A percentile compares a stretch with the other conserved stretches of the same genome.
Evolutionary conservation across 1,140 invertebrate species (phyloP).

Genomic region (Monochamus saltuarius): DNA sequence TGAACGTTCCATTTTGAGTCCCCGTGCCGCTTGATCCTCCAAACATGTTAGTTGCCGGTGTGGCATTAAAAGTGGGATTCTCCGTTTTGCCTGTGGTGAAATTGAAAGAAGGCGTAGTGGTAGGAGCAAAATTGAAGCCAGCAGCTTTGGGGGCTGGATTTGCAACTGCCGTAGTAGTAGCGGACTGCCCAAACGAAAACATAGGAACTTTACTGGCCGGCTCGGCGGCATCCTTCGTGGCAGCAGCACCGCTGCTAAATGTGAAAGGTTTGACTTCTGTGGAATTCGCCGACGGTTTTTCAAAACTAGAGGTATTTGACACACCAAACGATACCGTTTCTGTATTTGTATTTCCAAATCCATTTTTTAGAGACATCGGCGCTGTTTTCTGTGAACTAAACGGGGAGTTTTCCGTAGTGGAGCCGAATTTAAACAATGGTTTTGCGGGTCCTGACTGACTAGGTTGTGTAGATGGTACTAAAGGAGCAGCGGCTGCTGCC

Average conservation of each 20-base stretch:
- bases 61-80: not conserved
- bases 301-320: not conserved
- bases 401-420: too few relatives aligned
- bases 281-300: slow-evolving; percentile 14
- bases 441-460: too few relatives aligned
- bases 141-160: not conserved
- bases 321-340: too few relatives aligned
- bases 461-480: too few relatives aligned
- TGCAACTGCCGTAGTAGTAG: not conserved
- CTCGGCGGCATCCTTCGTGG: slow-evolving; percentile 3
- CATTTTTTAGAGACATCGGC: not conserved
- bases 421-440: too few relatives aligned
- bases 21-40: not conserved
- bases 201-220: slow-evolving; percentile 15
- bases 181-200: slow-evolving; percentile 18
- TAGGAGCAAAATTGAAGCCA: slow-evolving; percentile 7
- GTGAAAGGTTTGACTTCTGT: slow-evolving; percentile 20
- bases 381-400: too few relatives aligned
- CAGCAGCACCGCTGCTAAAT: slow-evolving; percentile 7
- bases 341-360: slow-evolving; percentile 19
- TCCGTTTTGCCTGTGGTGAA: slow-evolving; percentile 2
- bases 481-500: too few relatives aligned
- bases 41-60: slow-evolving; percentile 5
- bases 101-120: slow-evolving; percentile 13
- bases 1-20: slow-evolving; percentile 33